phyloP scores from a whole-genome alignment of 2,888 invertebrate genomes.

The Argynnis bischoffii region DNA sequence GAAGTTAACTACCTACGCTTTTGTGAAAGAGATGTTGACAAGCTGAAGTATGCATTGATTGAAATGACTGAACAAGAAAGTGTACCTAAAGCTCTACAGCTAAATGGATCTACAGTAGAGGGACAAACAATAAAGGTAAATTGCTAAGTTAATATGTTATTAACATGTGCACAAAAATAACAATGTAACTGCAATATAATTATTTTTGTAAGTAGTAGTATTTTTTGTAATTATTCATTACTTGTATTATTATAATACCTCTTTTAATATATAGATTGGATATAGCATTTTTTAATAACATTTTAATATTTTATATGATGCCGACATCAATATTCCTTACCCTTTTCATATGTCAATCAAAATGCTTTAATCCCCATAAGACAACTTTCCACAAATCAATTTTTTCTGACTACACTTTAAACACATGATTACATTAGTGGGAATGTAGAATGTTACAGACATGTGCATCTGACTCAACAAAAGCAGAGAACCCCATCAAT shows the following conservation, averaged over 20 bases:
- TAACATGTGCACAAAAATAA: neutral
- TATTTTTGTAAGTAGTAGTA: neutral
- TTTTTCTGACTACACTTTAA: slow-evolving; percentile 22
- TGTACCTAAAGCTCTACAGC: slow-evolving; percentile 91
- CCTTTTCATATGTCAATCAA: slow-evolving; percentile 1
- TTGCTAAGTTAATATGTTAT: neutral
- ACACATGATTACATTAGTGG: slow-evolving; percentile 39
- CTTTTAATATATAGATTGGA: too few species aligned
- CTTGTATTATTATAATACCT: too few species aligned
- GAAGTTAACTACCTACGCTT: slow-evolving; percentile 97
- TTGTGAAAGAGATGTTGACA: slow-evolving; percentile 91
- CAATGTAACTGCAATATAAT: neutral
- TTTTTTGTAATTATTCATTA: too few species aligned
- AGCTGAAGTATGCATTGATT: slow-evolving; percentile 90
- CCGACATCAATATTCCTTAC: too few species aligned
- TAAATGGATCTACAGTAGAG: slow-evolving; percentile 90
- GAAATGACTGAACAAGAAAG: slow-evolving; percentile 97
- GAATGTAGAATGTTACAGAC: slow-evolving; percentile 40
- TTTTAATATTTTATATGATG: too few species aligned
- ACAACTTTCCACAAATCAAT: neutral
- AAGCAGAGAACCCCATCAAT: slow-evolving; percentile 35
- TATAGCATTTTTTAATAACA: too few species aligned
- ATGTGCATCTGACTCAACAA: slow-evolving; percentile 31
- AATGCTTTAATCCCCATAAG: neutral
- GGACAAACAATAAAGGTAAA: slow-evolving; percentile 84